Evolutionary conservation across 2,888 invertebrate genomes (phyloP), one percentile per base, ranked within the genome.

Genomic region (Epinotia bilunana): DNA sequence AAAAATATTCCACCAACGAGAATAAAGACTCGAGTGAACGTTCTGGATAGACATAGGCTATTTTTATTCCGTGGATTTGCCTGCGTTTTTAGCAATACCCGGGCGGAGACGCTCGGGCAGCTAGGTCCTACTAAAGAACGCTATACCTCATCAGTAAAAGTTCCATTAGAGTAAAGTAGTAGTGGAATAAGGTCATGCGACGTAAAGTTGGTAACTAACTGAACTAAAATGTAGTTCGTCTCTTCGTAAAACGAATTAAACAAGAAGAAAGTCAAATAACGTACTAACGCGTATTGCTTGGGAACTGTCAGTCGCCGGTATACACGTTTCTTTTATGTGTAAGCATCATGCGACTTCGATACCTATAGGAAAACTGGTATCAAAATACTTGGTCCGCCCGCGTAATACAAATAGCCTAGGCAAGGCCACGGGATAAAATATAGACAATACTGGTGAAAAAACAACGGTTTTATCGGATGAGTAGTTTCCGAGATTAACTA

Each of bases 231-330:
- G 53, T 61, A 62, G 72, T 43, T 23, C 46, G 62, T 18, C 46
- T 74, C 60, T 57, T 18, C 55, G 53, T n/a, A 43, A 60, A 69
- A 46, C 43, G 43, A 57, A 57, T 63, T 57, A 65, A 75, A 75
- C 61, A 65, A 65, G 53, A 20, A 39, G 53, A 39, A 70, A 75
- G 74, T 74, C 57, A 74, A 69, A 74, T 46, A 71, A 74, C 53
- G 58, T 53, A n/a, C 53, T 23, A 46, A 64, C 43, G n/a, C 53
- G 53, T 49, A 20, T 63, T 20, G 18, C 63, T 61, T 43, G 46
- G 13, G 12, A 49, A 64, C 64, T 58, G 23, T 58, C 28, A 58
- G 58, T 58, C 28, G 13, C 46, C 13, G 23, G 64, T 46, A 16
- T 9, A 60, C 46, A 46, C 46, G 46, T 2, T 46, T 13, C 7